Percentiles rank a stretch among this genome's conserved stretches.
These are phyloP conservation scores for Slavum lentiscoides DNA, from an alignment of 2,888 invertebrate genomes.

Conservation along the genomic window DNA sequence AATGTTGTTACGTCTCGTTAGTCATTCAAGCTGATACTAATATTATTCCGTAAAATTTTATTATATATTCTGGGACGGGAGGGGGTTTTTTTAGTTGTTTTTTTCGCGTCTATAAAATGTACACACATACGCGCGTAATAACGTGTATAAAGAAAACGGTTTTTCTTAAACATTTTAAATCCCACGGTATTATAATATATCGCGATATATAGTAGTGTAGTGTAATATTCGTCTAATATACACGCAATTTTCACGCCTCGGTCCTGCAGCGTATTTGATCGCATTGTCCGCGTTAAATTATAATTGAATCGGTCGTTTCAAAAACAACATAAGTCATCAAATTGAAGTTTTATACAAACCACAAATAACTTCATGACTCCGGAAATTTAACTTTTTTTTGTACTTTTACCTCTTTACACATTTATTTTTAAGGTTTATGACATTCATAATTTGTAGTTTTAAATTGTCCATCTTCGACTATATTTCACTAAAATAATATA, in stretches of 20 bases:
- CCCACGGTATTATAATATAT: neutral
- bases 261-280: neutral
- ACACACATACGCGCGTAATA: neutral
- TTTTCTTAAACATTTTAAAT: neutral
- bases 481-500: no score
- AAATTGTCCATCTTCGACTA: no score
- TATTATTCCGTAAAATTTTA: neutral
- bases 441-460: no score
- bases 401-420: no score
- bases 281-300: no score
- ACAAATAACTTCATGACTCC: no score
- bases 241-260: neutral
- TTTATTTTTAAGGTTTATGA: no score
- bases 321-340: no score
- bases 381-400: no score
- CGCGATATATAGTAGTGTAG: neutral
- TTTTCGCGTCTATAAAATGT: neutral
- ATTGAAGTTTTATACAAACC: no score
- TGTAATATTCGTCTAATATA: no score
- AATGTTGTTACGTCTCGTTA: conserved; percentile 8
- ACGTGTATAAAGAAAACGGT: neutral
- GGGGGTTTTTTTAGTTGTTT: neutral
- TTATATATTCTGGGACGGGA: neutral
- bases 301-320: no score
- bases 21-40: neutral